These are phyloP conservation scores for Pycnomerus fuliginosus DNA, from an alignment of 2,888 invertebrate genomes.

Conservation along the genomic window DNA sequence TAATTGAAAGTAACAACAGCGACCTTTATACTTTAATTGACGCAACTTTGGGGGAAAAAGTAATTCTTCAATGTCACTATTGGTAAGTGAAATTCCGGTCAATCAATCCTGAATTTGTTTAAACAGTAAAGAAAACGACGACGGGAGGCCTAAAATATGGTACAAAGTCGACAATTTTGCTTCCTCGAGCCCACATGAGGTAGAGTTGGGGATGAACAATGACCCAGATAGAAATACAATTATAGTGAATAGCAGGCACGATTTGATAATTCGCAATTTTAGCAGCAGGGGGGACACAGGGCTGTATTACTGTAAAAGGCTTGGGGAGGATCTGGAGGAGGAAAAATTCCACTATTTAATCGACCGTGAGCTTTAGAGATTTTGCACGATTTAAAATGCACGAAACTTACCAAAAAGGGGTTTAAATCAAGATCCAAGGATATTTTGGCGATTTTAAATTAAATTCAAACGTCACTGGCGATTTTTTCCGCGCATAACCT, in stretches of 20 bases:
- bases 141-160: conserved; percentile 55
- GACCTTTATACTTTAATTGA: conserved; percentile 55
- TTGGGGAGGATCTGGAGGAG: conserved; percentile 46
- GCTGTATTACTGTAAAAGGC: conserved; percentile 55
- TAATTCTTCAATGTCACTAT: conserved; percentile 55
- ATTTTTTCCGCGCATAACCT: too few species aligned
- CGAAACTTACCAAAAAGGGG: too few species aligned
- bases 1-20: conserved; percentile 50
- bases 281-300: conserved; percentile 51
- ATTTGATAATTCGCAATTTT: conserved; percentile 53
- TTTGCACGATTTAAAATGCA: too few species aligned
- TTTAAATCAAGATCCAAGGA: too few species aligned
- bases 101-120: background rate
- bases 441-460: too few species aligned
- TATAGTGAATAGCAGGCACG: conserved; percentile 51
- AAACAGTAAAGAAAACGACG: conserved; percentile 48
- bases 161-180: conserved; percentile 51
- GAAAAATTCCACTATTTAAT: conserved; percentile 56
- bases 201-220: conserved; percentile 54
- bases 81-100: conserved; percentile 47
- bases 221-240: conserved; percentile 52
- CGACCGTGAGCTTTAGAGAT: conserved; percentile 52
- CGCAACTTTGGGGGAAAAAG: conserved; percentile 48
- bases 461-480: too few species aligned
- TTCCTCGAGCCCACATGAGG: conserved; percentile 45